Evolutionary conservation across 1,140 invertebrate genomes (phyloP), one percentile per base, ranked within the genome.

Genomic region (Homalodisca vitripennis): DNA sequence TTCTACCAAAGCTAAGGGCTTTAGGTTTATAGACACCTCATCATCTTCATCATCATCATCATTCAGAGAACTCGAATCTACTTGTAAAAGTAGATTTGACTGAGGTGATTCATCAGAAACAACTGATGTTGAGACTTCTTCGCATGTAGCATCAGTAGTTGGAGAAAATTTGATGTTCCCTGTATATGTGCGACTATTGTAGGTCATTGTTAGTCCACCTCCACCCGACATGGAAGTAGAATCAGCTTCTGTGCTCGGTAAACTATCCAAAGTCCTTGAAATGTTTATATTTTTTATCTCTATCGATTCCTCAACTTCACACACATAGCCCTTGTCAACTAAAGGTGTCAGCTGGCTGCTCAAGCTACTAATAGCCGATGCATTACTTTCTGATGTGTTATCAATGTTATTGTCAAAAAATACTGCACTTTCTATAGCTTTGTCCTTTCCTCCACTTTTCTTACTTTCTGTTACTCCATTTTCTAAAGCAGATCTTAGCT

Each of bases 121-220:
- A 13, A 64, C 62, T n/a, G 62, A 64, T 13, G 62, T 64, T 26
- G 63, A 66, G 2, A 66, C 34, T 66, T 66, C 63, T 66, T 66
- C 63, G 24, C 32, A 14, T 14, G 63, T 10, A 47, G 20, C 32
- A 13, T 47, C 41, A 24, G 20, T 66, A 2, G 31, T 26, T 1
- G 41, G 32, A 6, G 41, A 41, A 22, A 46, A 27, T 31, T 66
- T 66, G 3, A 46, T 46, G 12, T 66, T 46, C 17, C 41, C 41
- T 66, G 24, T 41, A 13, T 27, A 41, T 2, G 30, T 46, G 17
- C 41, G 32, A 20, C 30, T 14, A 3, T 60, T 26, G 24, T 63
- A 63, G 22, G 41, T 66, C 24, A 66, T 66, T 46, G 46, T 17
- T 13, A 66, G 47, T 24, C 34, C 24, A 47, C 32, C 63, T 24